Evolutionary conservation across 2,797 vertebrate species (phyloP), one percentile per base, ranked within the genome.

Genomic region (Falco rusticolus): DNA sequence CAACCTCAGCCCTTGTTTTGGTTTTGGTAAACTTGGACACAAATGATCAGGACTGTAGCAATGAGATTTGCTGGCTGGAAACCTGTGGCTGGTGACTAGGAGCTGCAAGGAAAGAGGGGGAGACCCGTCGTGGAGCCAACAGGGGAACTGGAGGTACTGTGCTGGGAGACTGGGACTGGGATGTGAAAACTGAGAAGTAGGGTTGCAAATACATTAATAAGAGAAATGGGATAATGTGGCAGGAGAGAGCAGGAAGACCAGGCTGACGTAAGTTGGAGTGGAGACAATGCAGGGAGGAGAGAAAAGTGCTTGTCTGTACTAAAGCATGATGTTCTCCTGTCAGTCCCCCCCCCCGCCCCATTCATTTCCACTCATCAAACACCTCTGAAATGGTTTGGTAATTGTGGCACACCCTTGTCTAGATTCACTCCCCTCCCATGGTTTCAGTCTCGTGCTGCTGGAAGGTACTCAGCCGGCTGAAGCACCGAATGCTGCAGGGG

Each of bases 71-170:
- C 9, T 84, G 26, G 16, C 50, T 70, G 28, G 17, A 56, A 7
- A 66, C n/a, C 8, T 31, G 33, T 39, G 51, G 9, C 34, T 76
- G 41, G 16, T 84, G 87, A 79, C 54, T 34, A 65, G 28, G 28
- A 91, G 10, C 13, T 69, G 13, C 29, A 20, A 84, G 34, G 39
- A 57, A 28, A 34, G 22, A 69, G 39, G 68, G 16, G n/a, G 43
- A 85, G 82, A 59, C 10, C 31, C 31, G 5, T 54, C 1, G 0
- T 34, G 25, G 16, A 72, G 51, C n/a, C 57, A 68, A 0, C 0
- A 0, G 4, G 20, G 4, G 2, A 71, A 33, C 59, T 72, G n/a
- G n/a, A 87, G 43, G 31, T 85, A 16, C 34, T 56, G 60, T 37
- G 22, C 24, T 75, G 71, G 39, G 37, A 84, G 50, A n/a, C 19